Evolutionary conservation across 2,888 invertebrate genomes (phyloP).

Genomic region (Pammene fasciana): DNA sequence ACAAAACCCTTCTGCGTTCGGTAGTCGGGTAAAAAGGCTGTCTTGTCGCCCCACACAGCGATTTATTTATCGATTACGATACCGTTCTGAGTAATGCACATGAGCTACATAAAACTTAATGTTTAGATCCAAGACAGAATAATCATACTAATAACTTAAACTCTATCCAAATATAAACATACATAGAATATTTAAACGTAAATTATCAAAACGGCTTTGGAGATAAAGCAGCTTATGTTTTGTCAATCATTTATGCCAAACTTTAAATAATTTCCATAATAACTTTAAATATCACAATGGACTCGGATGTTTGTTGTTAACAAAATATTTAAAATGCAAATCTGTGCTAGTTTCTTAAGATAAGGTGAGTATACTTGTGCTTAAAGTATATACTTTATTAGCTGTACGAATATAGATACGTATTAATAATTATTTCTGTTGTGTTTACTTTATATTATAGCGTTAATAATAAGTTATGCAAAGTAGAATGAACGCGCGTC

Average conservation of each 20-base stretch:
- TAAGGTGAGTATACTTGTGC: neutral
- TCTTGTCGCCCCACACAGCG: constrained; percentile 1
- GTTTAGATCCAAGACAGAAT: constrained; percentile 3
- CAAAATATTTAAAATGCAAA: constrained; percentile 16
- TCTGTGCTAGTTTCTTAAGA: neutral
- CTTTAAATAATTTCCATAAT: constrained; percentile 28
- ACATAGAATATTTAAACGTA: neutral
- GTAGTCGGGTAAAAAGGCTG: neutral
- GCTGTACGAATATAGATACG: no score
- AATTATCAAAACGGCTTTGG: constrained; percentile 1
- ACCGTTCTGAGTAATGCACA: constrained; percentile 10
- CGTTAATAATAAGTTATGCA: no score
- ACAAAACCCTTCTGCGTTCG: neutral
- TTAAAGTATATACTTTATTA: no score
- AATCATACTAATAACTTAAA: constrained; percentile 4
- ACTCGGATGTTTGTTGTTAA: neutral
- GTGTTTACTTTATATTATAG: no score
- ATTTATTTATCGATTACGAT: constrained; percentile 13
- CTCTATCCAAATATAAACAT: neutral
- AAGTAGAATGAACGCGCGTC: no score
- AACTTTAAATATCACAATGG: constrained; percentile 14
- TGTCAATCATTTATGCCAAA: constrained; percentile 16
- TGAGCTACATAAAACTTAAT: constrained; percentile 17
- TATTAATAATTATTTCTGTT: no score
- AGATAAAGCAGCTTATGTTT: constrained; percentile 13